Conservation (phyloP, 2,888 invertebrate genomes). For the Liopterus haemorrhoidalis region DNA sequence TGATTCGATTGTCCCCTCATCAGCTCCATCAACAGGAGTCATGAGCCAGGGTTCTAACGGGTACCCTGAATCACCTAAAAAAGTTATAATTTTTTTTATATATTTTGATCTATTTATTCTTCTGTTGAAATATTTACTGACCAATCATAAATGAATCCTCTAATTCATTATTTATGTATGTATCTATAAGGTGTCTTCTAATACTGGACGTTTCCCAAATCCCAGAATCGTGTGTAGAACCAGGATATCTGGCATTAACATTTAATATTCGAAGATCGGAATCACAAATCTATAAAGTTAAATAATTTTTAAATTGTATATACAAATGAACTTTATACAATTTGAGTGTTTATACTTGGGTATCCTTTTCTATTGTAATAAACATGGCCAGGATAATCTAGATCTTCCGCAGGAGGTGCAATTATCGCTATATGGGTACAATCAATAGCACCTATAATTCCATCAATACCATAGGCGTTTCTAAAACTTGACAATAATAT, state of each 20-base stretch:
- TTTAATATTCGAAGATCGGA: slow-evolving; percentile 16
- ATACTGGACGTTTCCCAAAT: slow-evolving; percentile 16
- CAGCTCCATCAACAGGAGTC: slow-evolving; percentile 3
- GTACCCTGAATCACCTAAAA: slow-evolving; percentile 25
- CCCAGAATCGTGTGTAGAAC: slow-evolving; percentile 19
- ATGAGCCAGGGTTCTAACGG: slow-evolving; percentile 16
- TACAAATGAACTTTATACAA: not conserved
- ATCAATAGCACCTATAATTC: slow-evolving; percentile 15
- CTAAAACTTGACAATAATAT: too few species aligned
- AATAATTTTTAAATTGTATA: slow-evolving; percentile 1
- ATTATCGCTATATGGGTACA: slow-evolving; percentile 16
- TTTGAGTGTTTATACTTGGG: slow-evolving; percentile 16
- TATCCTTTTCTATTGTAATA: slow-evolving; percentile 16
- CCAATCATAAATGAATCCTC: slow-evolving; percentile 5
- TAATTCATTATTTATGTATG: slow-evolving; percentile 14
- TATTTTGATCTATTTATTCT: too few species aligned
- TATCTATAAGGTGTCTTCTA: slow-evolving; percentile 10
- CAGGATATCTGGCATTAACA: slow-evolving; percentile 20
- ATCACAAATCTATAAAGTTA: slow-evolving; percentile 17
- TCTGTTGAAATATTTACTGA: slow-evolving; percentile 1
- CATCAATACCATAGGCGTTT: slow-evolving; percentile 5
- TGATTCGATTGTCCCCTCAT: not conserved
- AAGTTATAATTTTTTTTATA: too few species aligned
- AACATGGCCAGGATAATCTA: slow-evolving; percentile 6
- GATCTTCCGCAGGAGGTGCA: slow-evolving; percentile 14